These are phyloP conservation scores for Kuschelorhynchus macadamiae DNA, from an alignment of 2,888 invertebrate species.

Conservation along the genomic window DNA sequence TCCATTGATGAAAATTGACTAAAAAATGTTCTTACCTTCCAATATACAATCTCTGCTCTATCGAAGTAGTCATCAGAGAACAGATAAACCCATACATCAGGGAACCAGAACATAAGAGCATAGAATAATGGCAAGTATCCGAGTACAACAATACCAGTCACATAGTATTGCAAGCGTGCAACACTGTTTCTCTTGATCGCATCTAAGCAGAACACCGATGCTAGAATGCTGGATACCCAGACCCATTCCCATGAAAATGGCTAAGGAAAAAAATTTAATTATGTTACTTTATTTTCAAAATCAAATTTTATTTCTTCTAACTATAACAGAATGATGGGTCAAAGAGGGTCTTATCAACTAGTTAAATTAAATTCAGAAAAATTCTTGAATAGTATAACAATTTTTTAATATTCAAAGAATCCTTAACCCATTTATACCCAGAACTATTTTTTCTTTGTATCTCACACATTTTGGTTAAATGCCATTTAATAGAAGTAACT, in stretches of 20 bases:
- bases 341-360: too few relatives aligned
- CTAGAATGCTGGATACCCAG: slow-evolving; percentile 88
- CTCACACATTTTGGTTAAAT: too few relatives aligned
- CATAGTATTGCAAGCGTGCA: slow-evolving; percentile 82
- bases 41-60: slow-evolving; percentile 74
- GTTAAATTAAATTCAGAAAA: too few relatives aligned
- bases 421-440: too few relatives aligned
- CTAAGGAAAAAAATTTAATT: slow-evolving; percentile 70
- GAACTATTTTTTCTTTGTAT: too few relatives aligned
- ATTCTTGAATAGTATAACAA: too few relatives aligned
- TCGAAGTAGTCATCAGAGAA: slow-evolving; percentile 73
- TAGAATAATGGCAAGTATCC: slow-evolving; percentile 87
- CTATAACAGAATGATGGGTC: too few relatives aligned
- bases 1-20: too few relatives aligned
- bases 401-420: too few relatives aligned
- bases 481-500: too few relatives aligned
- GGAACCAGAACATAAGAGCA: slow-evolving; percentile 85
- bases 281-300: too few relatives aligned
- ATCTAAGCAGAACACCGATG: slow-evolving; percentile 88
- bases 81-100: slow-evolving; percentile 78
- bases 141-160: slow-evolving; percentile 83
- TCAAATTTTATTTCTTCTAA: too few relatives aligned
- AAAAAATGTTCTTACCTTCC: slow-evolving; percentile 77
- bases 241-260: slow-evolving; percentile 94
- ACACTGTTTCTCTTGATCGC: slow-evolving; percentile 89